A percentile compares a stretch with the other conserved stretches of the same genome.
These are phyloP conservation scores for Erynnis tages DNA, from an alignment of 2,888 invertebrate genomes.

Conservation along the genomic window DNA sequence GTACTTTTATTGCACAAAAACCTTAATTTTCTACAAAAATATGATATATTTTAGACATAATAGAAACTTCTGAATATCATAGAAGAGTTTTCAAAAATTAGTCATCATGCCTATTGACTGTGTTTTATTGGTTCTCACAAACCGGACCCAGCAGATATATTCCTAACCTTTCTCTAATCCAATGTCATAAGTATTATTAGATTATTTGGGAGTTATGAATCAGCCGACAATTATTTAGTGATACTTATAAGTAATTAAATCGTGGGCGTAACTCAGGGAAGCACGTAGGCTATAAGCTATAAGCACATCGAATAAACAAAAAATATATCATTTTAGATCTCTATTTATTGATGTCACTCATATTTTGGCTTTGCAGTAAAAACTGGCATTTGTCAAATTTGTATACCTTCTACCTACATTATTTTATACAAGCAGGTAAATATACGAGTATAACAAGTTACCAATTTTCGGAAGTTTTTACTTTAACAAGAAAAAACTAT, in stretches of 20 bases:
- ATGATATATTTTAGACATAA: too few relatives aligned
- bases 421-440: too few relatives aligned
- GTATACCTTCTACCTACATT: too few relatives aligned
- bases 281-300: neutral
- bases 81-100: too few relatives aligned
- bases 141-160: neutral
- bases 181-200: neutral
- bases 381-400: slow-evolving; percentile 10
- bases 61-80: too few relatives aligned
- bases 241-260: neutral
- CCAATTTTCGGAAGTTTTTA: too few relatives aligned
- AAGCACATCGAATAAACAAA: neutral
- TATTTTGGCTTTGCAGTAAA: neutral
- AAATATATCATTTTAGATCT: neutral
- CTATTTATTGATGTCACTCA: slow-evolving; percentile 1
- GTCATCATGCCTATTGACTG: too few relatives aligned
- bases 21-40: too few relatives aligned
- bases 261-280: neutral
- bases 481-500: too few relatives aligned
- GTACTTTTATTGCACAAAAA: too few relatives aligned
- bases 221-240: neutral
- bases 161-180: neutral
- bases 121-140: neutral
- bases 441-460: too few relatives aligned
- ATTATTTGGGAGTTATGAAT: neutral